Evolutionary conservation across 2,888 invertebrate species (phyloP).

Genomic region (Sepioteuthis lessoniana): DNA sequence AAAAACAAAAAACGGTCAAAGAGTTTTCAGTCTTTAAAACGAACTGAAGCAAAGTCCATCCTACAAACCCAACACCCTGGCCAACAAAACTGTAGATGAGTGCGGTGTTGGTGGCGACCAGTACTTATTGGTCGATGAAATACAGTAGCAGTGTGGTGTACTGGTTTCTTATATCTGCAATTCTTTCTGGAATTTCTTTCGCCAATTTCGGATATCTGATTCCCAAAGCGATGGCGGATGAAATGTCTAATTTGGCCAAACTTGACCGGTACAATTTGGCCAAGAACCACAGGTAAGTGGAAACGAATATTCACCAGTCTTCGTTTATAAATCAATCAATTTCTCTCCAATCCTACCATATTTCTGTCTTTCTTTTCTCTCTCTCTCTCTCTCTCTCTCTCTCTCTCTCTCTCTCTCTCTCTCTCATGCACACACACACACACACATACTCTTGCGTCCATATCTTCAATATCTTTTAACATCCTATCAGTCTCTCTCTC

Average conservation of each 20-base stretch:
- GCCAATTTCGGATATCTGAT: not conserved
- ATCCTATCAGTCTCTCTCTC: no score
- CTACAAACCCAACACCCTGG: constrained; percentile 43
- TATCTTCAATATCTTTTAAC: no score
- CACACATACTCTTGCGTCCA: no score
- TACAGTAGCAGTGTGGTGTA: not conserved
- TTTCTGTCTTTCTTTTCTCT: no score
- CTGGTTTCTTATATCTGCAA: not conserved
- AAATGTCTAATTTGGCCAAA: constrained; percentile 33
- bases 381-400: no score
- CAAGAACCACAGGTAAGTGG: not conserved
- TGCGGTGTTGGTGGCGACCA: not conserved
- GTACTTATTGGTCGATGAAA: constrained; percentile 54
- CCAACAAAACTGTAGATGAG: constrained; percentile 14
- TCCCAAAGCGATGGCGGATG: not conserved
- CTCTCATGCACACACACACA: no score
- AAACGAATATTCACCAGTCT: not conserved
- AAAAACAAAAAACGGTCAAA: not conserved
- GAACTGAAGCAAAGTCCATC: not conserved
- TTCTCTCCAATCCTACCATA: no score
- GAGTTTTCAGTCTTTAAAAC: not conserved
- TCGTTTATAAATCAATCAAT: not conserved
- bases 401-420: no score
- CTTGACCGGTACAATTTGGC: constrained; percentile 21
- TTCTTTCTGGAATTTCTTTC: constrained; percentile 33